Conservation (phyloP, 2,113 vertebrate genomes). For the Datnioides undecimradiatus region DNA sequence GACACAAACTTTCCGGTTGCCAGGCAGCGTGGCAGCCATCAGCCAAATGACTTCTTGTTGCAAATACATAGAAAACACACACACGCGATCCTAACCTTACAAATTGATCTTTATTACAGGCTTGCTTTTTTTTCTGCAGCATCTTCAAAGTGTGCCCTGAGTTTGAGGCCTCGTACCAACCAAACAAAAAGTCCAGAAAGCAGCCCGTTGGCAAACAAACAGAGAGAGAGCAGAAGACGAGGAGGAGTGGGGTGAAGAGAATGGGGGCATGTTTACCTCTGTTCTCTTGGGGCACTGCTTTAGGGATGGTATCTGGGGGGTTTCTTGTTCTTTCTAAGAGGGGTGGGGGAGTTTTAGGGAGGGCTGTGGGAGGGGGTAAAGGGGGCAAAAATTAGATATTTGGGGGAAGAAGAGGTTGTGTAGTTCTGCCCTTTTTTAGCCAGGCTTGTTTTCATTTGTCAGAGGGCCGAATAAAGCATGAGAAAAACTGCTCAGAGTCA, state of each 20-base stretch:
- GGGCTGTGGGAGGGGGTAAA: constrained; percentile 8
- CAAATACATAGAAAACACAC: constrained; percentile 15
- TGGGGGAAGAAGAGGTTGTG: constrained; percentile 48
- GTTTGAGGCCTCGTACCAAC: constrained; percentile 31
- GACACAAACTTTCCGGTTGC: constrained; percentile 8
- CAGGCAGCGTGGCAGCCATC: neutral
- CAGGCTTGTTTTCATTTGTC: constrained; percentile 35
- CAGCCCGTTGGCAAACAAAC: constrained; percentile 61
- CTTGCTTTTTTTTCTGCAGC: constrained; percentile 12
- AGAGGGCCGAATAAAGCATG: constrained; percentile 7
- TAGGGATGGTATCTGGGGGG: constrained; percentile 32
- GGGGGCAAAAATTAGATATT: constrained; percentile 31
- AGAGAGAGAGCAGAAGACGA: constrained; percentile 26
- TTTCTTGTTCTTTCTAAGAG: constrained; percentile 20
- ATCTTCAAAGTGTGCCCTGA: constrained; percentile 50
- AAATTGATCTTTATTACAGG: constrained; percentile 47
- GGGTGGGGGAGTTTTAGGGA: constrained; percentile 34
- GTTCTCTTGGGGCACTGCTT: constrained; percentile 70
- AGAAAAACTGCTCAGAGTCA: neutral
- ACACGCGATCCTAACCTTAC: constrained; percentile 40
- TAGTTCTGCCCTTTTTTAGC: constrained; percentile 51
- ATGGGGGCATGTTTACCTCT: constrained; percentile 74
- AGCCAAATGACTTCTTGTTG: neutral
- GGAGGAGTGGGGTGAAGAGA: constrained; percentile 22
- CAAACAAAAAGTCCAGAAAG: constrained; percentile 57